Evolutionary conservation across 1,140 invertebrate genomes (phyloP), one percentile per base, ranked within the genome.

Genomic region (Caerostris extrusa): DNA sequence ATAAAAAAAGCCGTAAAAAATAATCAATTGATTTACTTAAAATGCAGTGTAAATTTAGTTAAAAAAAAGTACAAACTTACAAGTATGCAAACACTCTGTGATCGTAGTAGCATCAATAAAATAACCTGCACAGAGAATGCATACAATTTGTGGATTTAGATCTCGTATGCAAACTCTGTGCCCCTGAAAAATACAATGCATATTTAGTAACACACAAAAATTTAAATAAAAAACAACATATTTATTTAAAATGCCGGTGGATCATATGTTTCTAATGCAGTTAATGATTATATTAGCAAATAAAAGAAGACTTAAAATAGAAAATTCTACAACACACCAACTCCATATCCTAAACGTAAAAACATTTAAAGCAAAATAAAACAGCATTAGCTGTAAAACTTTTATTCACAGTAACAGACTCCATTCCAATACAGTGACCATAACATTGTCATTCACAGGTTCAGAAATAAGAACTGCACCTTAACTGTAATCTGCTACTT

Each of bases 61-160:
- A 93, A 7, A 90, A 34, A 19, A 6, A 94, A 77, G 34, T 34
- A 34, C 3, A 81, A 64, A 95, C 94, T 95, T 95, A 95, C 95
- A 95, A 57, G 96, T 96, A 95, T 96, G 96, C 53, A 96, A 95
- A 95, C 96, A 96, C 95, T 96, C 96, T 90, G 96, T 96, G 53
- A 96, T 96, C 5, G 96, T 96, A 3, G 96, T 96, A 0, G 96
- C 96, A 95, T 96, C 96, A 57, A 96, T 96, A 61, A 96, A 95
- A 90, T 96, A 96, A 5, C 96, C 96, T 82, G 96, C 95, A 95
- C 96, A 96, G 81, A 96, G 95, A 19, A 95, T 95, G 95, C 96
- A 96, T 88, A 95, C 95, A 19, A 96, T 94, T 91, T 96, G 95
- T 0, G 95, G 95, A 93, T 96, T 96, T 83, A 96, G 92, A 71